phyloP scores from a whole-genome alignment of 2,113 vertebrate genomes.

The Nerophis lumbriciformis region DNA sequence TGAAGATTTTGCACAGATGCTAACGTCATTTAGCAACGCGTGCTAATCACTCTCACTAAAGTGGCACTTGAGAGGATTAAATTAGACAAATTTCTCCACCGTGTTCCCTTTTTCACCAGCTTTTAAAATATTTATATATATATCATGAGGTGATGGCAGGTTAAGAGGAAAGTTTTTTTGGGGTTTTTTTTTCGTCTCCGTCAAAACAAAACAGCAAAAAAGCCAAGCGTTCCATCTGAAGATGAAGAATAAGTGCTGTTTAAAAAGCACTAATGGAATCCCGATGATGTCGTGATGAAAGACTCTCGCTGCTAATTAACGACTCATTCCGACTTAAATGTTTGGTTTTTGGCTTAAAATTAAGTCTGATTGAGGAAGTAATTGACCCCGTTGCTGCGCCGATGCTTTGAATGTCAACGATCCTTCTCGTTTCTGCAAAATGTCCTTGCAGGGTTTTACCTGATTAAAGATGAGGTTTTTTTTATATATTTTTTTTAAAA shows the following conservation, averaged over 20 bases:
- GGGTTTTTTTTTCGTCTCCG: not conserved
- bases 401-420: not conserved
- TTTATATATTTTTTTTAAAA: not conserved
- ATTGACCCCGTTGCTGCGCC: not conserved
- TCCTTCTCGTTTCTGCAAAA: not conserved
- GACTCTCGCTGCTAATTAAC: not conserved
- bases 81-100: not conserved
- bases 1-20: not conserved
- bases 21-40: not conserved
- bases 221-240: too few species aligned
- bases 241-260: not conserved
- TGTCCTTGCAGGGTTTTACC: not conserved
- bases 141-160: not conserved
- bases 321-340: not conserved
- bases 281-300: not conserved
- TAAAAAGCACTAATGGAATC: not conserved
- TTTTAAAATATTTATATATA: not conserved
- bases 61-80: not conserved
- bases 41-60: too few species aligned
- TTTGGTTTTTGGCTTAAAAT: slow-evolving; percentile 1
- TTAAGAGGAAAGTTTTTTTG: not conserved
- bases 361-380: not conserved
- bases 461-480: not conserved
- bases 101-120: not conserved
- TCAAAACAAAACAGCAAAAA: too few species aligned